Conservation (phyloP, 2,888 invertebrate species). For the Anarsia innoxiella region DNA sequence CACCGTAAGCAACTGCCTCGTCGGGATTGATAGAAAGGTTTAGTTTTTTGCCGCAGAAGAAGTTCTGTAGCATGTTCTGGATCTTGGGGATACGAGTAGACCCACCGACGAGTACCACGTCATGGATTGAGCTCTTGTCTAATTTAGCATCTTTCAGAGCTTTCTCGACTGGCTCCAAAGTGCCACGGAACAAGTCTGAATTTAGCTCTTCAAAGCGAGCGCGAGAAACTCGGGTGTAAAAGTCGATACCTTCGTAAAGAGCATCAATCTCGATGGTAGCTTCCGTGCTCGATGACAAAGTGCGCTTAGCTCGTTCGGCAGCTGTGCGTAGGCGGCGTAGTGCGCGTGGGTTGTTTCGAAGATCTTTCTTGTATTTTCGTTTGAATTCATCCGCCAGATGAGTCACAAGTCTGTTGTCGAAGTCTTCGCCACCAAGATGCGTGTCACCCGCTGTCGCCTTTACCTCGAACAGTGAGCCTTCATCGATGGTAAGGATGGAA, state of each 20-base stretch:
- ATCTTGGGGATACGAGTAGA: conserved; percentile 88
- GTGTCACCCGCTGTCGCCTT: conserved; percentile 90
- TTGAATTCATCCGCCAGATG: conserved; percentile 82
- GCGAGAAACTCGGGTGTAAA: conserved; percentile 80
- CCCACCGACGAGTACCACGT: conserved; percentile 88
- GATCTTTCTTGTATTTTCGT: conserved; percentile 81
- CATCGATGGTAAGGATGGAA: conserved; percentile 87
- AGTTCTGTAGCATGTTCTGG: too few species aligned
- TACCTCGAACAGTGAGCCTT: conserved; percentile 84
- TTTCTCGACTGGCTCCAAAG: conserved; percentile 85
- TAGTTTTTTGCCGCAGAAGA: conserved; percentile 80
- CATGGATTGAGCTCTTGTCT: conserved; percentile 84
- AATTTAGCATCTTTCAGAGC: conserved; percentile 86
- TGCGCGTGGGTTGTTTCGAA: conserved; percentile 78
- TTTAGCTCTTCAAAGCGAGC: conserved; percentile 86
- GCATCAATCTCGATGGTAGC: conserved; percentile 85
- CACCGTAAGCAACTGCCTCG: conserved; percentile 87
- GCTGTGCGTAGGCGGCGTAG: conserved; percentile 82
- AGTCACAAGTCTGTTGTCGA: too few species aligned
- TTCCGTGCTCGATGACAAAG: conserved; percentile 84
- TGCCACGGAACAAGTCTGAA: conserved; percentile 81
- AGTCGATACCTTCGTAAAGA: conserved; percentile 81
- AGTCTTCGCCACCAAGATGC: conserved; percentile 86
- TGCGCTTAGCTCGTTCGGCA: conserved; percentile 85
- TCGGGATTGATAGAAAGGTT: conserved; percentile 87